Evolutionary conservation across 2,113 vertebrate genomes (phyloP).

Genomic region (Poicephalus gulielmi): DNA sequence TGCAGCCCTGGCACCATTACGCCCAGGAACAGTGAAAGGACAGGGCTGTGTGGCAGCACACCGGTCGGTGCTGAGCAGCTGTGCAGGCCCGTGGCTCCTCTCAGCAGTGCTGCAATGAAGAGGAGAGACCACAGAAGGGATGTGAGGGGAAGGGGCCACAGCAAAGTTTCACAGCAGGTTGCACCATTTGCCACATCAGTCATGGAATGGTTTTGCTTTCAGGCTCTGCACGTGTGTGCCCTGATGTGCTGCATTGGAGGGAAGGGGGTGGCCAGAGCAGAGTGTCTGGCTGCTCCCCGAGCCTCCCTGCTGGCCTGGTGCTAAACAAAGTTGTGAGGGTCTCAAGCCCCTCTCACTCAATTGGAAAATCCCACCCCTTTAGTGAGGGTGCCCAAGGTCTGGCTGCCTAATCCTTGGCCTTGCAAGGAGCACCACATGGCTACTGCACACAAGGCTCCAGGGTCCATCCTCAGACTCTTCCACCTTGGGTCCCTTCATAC

Average conservation of each 20-base stretch:
- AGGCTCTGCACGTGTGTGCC: neutral
- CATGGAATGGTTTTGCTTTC: neutral
- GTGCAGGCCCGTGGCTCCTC: fast-evolving
- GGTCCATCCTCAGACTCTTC: neutral
- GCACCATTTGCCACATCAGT: fast-evolving
- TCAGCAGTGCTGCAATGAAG: fast-evolving
- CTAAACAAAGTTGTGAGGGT: neutral
- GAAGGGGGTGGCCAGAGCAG: fast-evolving
- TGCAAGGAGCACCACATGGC: neutral
- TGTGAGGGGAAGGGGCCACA: no score
- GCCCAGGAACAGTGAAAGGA: neutral
- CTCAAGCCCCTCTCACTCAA: fast-evolving
- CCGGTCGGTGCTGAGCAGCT: fast-evolving
- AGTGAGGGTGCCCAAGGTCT: neutral
- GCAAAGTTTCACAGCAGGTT: neutral
- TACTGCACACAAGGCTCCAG: fast-evolving
- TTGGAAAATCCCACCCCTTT: neutral
- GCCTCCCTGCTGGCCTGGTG: neutral
- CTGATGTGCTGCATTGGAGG: fast-evolving
- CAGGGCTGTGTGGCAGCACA: neutral
- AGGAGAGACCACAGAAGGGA: neutral
- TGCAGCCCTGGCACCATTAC: neutral
- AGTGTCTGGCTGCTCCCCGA: no score
- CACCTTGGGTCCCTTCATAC: neutral
- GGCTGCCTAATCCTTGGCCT: fast-evolving